phyloP scores from a whole-genome alignment of 2,888 invertebrate species.

The Drosophila demipolita region DNA sequence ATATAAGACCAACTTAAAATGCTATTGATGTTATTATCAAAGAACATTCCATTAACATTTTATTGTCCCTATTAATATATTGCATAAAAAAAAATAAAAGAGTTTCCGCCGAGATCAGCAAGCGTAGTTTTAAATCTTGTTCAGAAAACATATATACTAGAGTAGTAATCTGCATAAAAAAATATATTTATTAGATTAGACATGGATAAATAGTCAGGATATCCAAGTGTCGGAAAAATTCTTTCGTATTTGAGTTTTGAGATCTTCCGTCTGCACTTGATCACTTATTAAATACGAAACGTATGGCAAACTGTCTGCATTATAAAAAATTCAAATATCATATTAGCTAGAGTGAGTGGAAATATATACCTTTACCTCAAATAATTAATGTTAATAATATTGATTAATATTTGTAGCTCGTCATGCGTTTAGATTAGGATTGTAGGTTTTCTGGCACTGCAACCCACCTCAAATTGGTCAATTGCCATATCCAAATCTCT shows the following conservation, averaged over 20 bases:
- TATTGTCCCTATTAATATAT: neutral
- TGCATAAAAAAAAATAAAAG: neutral
- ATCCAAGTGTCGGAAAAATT: conserved; percentile 46
- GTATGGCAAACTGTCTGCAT: conserved; percentile 19
- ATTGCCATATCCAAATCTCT: conserved; percentile 73
- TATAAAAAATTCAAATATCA: conserved; percentile 9
- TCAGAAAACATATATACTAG: neutral
- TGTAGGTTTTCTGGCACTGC: conserved; percentile 4
- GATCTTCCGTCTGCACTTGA: neutral
- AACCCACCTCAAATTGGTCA: conserved; percentile 55
- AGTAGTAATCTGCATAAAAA: conserved; percentile 9
- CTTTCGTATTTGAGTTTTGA: conserved; percentile 43
- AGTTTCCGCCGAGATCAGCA: neutral
- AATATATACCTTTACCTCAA: conserved; percentile 34
- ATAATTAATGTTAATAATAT: conserved; percentile 11
- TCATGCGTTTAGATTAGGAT: conserved; percentile 20
- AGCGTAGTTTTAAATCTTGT: conserved; percentile 24
- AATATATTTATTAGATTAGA: conserved; percentile 4
- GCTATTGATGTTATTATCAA: neutral
- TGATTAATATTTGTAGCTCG: conserved; percentile 18
- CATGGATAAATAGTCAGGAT: conserved; percentile 1
- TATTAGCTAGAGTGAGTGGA: conserved; percentile 7
- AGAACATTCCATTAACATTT: neutral
- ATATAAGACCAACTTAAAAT: neutral
- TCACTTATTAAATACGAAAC: conserved; percentile 19